Evolutionary conservation across 1,140 invertebrate species (phyloP).

Genomic region (Drosophila mauritiana): DNA sequence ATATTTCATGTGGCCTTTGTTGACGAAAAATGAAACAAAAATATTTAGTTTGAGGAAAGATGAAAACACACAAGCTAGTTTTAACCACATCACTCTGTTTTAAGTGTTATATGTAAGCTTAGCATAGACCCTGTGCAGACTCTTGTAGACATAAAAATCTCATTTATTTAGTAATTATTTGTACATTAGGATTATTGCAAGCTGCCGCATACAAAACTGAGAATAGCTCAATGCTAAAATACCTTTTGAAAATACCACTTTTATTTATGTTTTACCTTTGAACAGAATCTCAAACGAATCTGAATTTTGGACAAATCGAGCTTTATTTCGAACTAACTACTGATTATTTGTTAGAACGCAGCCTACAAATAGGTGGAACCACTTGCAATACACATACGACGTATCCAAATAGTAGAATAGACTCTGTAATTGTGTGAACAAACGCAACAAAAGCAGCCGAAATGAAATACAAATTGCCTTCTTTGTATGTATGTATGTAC

Average conservation of each 20-base stretch:
- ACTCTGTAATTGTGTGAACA: conserved; percentile 55
- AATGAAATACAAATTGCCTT: conserved; percentile 29
- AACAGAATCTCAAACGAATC: conserved; percentile 50
- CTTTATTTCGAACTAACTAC: conserved; percentile 65
- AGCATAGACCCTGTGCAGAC: conserved; percentile 38
- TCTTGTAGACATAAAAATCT: conserved; percentile 47
- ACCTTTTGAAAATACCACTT: conserved; percentile 18
- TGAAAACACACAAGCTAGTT: conserved; percentile 1
- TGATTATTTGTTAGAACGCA: conserved; percentile 44
- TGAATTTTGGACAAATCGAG: conserved; percentile 65
- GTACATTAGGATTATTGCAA: conserved; percentile 34
- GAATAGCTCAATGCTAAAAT: conserved; percentile 25
- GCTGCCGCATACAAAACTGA: conserved; percentile 32
- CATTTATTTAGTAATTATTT: conserved; percentile 58
- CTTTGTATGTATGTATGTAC: conserved; percentile 60
- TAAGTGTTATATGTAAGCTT: conserved; percentile 57
- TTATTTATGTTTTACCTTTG: conserved; percentile 29
- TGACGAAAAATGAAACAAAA: conserved; percentile 31
- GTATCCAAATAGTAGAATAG: conserved; percentile 76
- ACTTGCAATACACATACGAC: conserved; percentile 68
- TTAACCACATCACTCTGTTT: conserved; percentile 31
- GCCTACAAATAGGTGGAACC: conserved; percentile 16
- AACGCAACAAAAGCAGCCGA: conserved; percentile 36
- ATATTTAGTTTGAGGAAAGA: conserved; percentile 16
- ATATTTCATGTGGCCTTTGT: conserved; percentile 80